Evolutionary conservation across 2,797 vertebrate genomes (phyloP), one percentile per base, ranked within the genome.

Genomic region (Characodon lateralis): DNA sequence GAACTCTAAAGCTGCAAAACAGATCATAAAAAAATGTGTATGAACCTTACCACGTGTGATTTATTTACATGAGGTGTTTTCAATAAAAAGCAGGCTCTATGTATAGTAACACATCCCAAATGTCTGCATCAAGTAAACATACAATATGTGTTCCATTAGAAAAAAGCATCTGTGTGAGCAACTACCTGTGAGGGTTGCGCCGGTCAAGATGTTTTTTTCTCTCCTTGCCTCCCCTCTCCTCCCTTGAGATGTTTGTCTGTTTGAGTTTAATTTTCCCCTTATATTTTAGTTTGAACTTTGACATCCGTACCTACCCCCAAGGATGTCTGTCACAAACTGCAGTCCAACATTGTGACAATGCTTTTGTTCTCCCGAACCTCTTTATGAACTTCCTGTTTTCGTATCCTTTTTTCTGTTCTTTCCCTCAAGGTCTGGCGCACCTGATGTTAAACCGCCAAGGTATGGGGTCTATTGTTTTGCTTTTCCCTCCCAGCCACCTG

Each of bases 381-480:
- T 95, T 96, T 96, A 95, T 96, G 95, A 96, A 95, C 92, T 95
- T 96, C 96, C 95, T 96, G 96, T 95, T 96, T 96, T 94, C 94
- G 95, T 96, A 96, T 95, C 95, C 96, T 96, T 96, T 96, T 97
- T 95, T 96, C 96, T 96, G 95, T 96, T 96, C 95, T 95, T 96
- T 96, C 96, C 94, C 96, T 97, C 96, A 98, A 98, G 97, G 97
- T 98, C 97, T 97, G 95, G 97, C 97, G 96, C 97, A 98, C 96
- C 97, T 98, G 97, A 98, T 95, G 97, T 96, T 98, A 98, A 97
- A 96, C 95, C 97, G 96, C 97, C 97, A 97, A 98, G 97, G 97
- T 98, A 98, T 97, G 97, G 96, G 96, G 95, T 96, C 96, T 95
- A 93, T 95, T 95, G 94, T 94, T 94, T 96, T 96, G 95, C 95